Conservation (phyloP, 1,140 invertebrate species). For the Drosophila takahashii region DNA sequence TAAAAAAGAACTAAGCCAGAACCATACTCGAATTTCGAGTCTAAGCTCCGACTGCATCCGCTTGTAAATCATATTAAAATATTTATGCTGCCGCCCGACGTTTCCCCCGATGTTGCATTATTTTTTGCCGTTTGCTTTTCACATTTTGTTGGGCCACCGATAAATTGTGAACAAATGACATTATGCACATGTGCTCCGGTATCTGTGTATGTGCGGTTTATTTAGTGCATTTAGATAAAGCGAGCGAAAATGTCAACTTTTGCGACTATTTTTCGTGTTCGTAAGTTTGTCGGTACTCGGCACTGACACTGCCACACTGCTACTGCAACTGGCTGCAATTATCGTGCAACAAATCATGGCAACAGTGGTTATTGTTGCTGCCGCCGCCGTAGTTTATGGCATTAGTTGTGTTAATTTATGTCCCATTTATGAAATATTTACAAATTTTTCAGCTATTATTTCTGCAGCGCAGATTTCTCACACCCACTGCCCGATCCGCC, state of each 20-base stretch:
- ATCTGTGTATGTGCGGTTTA: slow-evolving; percentile 47
- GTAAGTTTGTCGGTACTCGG: slow-evolving; percentile 29
- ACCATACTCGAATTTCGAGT: slow-evolving; percentile 31
- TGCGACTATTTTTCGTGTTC: slow-evolving; percentile 50
- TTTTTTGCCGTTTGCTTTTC: slow-evolving; percentile 27
- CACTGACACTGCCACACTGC: slow-evolving; percentile 37
- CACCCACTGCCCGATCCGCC: slow-evolving; percentile 1
- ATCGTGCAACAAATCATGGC: slow-evolving; percentile 77
- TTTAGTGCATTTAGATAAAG: slow-evolving; percentile 80
- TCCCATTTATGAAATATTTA: slow-evolving; percentile 80
- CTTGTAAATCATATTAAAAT: slow-evolving; percentile 82
- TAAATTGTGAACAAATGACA: slow-evolving; percentile 70
- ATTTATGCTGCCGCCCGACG: slow-evolving; percentile 57
- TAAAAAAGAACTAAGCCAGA: slow-evolving; percentile 23
- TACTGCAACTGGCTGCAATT: slow-evolving; percentile 66
- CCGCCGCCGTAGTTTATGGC: slow-evolving; percentile 53
- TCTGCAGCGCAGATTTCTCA: slow-evolving; percentile 34
- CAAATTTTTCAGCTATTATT: slow-evolving; percentile 78
- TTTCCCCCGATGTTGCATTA: slow-evolving; percentile 30
- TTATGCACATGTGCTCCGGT: slow-evolving; percentile 52
- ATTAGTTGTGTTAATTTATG: slow-evolving; percentile 82
- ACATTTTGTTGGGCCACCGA: slow-evolving; percentile 33
- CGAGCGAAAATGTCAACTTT: slow-evolving; percentile 72
- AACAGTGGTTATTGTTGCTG: slow-evolving; percentile 53
- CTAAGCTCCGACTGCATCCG: slow-evolving; percentile 69